A percentile compares a stretch with the other conserved stretches of the same genome.
Conservation (phyloP, 1,140 invertebrate species). For the Monomorium pharaonis region DNA sequence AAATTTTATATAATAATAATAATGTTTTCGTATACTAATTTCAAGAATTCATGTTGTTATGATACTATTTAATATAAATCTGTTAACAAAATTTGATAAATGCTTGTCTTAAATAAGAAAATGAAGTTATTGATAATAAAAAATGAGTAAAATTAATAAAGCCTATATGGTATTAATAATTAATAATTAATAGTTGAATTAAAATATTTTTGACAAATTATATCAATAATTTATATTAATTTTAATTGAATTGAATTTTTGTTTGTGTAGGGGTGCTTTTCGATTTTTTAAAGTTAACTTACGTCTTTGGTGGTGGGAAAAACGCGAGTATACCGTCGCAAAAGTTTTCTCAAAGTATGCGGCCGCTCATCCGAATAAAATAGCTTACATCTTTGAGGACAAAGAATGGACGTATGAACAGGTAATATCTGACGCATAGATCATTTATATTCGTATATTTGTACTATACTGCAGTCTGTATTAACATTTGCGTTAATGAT, state of each 20-base stretch:
- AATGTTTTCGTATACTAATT: not conserved
- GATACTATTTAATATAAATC: not conserved
- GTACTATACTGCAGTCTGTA: not conserved
- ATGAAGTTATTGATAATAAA: not conserved
- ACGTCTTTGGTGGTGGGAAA: conserved; percentile 85
- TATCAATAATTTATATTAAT: not conserved
- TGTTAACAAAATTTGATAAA: not conserved
- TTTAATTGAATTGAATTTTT: conserved; percentile 24
- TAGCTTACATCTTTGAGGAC: conserved; percentile 91
- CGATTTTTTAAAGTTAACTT: conserved; percentile 84
- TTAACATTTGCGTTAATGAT: not conserved
- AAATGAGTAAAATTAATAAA: not conserved
- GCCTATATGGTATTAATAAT: not conserved
- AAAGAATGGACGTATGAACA: conserved; percentile 90
- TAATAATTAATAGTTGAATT: not conserved
- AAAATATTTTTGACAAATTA: not conserved
- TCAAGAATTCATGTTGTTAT: too few species aligned
- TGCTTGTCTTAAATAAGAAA: not conserved
- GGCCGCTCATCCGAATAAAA: conserved; percentile 87
- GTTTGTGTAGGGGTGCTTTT: conserved; percentile 80
- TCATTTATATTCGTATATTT: not conserved
- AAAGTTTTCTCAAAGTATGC: conserved; percentile 87
- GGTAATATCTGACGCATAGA: conserved; percentile 79
- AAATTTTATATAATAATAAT: not conserved
- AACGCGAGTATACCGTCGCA: conserved; percentile 86